These are phyloP conservation scores for Drosophila mayri DNA, from an alignment of 1,140 invertebrate genomes.

Conservation along the genomic window DNA sequence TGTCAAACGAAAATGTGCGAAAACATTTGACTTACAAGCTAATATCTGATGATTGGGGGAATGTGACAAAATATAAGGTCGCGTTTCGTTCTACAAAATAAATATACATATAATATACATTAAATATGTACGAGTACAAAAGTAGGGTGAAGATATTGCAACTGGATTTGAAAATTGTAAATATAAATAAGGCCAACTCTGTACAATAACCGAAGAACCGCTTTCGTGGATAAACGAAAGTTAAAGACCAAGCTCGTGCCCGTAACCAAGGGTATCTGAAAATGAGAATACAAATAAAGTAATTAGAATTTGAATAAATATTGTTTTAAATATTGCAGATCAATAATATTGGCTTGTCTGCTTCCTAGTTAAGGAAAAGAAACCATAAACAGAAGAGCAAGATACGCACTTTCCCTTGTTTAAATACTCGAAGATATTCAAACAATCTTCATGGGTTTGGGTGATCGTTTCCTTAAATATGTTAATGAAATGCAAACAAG, in stretches of 20 bases:
- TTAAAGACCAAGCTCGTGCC: constrained; percentile 49
- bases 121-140: constrained; percentile 24
- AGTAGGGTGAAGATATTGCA: constrained; percentile 68
- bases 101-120: constrained; percentile 57
- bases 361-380: not conserved
- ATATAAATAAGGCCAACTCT: constrained; percentile 66
- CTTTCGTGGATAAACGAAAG: constrained; percentile 51
- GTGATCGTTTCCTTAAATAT: constrained; percentile 32
- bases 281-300: not conserved
- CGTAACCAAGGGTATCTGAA: constrained; percentile 52
- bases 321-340: not conserved
- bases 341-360: not conserved
- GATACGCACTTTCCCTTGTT: constrained; percentile 17
- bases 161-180: constrained; percentile 43
- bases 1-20: constrained; percentile 28
- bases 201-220: constrained; percentile 59
- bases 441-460: not conserved
- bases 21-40: constrained; percentile 65
- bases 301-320: not conserved
- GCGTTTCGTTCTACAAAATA: constrained; percentile 51
- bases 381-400: not conserved
- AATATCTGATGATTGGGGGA: constrained; percentile 53
- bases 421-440: constrained; percentile 21
- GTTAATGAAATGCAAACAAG: constrained; percentile 48
- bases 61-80: constrained; percentile 47